Evolutionary conservation across 2,888 invertebrate species (phyloP).

Genomic region (Coecobrya sp.): DNA sequence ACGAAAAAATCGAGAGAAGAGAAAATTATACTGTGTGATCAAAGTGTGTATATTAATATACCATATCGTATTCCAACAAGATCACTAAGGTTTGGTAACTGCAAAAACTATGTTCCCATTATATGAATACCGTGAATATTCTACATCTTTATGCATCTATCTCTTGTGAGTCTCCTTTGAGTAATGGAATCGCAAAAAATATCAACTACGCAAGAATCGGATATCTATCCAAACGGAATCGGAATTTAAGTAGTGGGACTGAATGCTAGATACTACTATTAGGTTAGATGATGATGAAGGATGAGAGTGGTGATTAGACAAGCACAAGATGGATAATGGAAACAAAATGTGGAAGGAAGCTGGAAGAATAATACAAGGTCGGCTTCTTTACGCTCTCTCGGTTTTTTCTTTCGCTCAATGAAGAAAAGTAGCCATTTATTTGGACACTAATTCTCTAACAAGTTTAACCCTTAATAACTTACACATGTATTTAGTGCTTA

Average conservation of each 20-base stretch:
- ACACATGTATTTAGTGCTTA: not conserved
- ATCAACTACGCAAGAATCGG: not conserved
- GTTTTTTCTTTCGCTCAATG: not conserved
- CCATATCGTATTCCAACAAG: not conserved
- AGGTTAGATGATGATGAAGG: slow-evolving; percentile 53
- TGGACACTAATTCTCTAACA: slow-evolving; percentile 5
- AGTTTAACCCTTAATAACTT: not conserved
- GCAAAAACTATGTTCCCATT: not conserved
- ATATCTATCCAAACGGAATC: too few species aligned
- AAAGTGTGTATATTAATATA: slow-evolving; percentile 1
- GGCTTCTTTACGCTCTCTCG: not conserved
- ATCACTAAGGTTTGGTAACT: not conserved
- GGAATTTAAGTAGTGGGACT: too few species aligned
- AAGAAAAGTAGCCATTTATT: not conserved
- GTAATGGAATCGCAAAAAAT: not conserved
- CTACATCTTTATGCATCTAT: not conserved
- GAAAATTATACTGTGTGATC: slow-evolving; percentile 33
- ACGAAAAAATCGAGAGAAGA: slow-evolving; percentile 14
- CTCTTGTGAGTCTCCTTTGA: not conserved
- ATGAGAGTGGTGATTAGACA: slow-evolving; percentile 73
- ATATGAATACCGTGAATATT: not conserved
- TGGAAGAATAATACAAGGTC: not conserved
- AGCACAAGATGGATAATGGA: slow-evolving; percentile 78
- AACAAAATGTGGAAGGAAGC: slow-evolving; percentile 52
- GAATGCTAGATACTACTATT: too few species aligned